A percentile compares a stretch with the other conserved stretches of the same genome.
Conservation (phyloP, 2,797 vertebrate species). For the Enteromius viviparus region DNA sequence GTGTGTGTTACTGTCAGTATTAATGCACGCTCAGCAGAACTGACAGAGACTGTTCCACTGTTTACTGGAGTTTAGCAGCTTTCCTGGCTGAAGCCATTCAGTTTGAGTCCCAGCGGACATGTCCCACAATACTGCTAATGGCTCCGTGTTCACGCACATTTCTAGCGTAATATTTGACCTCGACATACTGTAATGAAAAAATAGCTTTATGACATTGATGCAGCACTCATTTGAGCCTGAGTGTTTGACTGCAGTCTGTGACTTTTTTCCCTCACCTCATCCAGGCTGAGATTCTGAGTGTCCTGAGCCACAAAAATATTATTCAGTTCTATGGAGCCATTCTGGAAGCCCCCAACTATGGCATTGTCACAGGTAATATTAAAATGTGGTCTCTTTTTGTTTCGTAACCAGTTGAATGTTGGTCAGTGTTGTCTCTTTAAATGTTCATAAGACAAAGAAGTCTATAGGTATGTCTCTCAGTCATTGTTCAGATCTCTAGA, state of each 20-base stretch:
- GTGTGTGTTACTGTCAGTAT: constrained; percentile 19
- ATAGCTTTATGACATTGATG: constrained; percentile 50
- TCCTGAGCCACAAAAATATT: constrained; percentile 98
- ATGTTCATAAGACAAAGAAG: not conserved
- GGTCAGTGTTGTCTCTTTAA: not conserved
- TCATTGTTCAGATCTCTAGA: not conserved
- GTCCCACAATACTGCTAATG: constrained; percentile 47
- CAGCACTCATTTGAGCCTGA: constrained; percentile 32
- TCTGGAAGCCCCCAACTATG: constrained; percentile 96
- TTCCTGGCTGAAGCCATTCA: constrained; percentile 26
- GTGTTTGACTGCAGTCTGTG: constrained; percentile 41
- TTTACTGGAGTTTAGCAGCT: constrained; percentile 31
- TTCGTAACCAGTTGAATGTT: not conserved
- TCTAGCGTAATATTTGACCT: constrained; percentile 43
- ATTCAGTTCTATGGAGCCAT: constrained; percentile 98
- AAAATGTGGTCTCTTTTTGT: not conserved
- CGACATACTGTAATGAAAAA: constrained; percentile 48
- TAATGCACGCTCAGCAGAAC: constrained; percentile 29
- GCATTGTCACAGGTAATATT: constrained; percentile 97
- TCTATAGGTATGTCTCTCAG: not conserved
- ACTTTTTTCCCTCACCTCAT: constrained; percentile 61
- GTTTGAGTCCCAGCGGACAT: constrained; percentile 37
- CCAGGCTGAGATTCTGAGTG: constrained; percentile 97
- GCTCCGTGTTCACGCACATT: constrained; percentile 31
- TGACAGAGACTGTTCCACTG: constrained; percentile 18